Percentiles rank a stretch among this genome's conserved stretches.
phyloP scores from a whole-genome alignment of 2,113 vertebrate species.

The Penelope pileata region DNA sequence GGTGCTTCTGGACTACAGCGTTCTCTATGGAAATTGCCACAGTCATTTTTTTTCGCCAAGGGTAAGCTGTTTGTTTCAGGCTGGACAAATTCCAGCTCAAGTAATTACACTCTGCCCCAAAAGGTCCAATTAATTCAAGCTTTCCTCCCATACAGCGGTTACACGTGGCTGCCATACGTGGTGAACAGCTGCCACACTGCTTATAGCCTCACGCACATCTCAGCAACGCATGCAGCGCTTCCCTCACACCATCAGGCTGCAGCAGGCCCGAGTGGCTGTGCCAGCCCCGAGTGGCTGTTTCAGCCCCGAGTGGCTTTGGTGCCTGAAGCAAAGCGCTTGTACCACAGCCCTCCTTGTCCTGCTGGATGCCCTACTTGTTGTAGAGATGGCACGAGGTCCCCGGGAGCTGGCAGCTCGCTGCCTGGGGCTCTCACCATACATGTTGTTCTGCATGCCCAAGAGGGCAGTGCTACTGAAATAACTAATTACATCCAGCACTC shows the following conservation, averaged over 20 bases:
- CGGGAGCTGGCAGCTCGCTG: not conserved
- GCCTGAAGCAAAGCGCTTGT: not conserved
- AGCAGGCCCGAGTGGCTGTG: too few species aligned
- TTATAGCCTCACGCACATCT: not conserved
- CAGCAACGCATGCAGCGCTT: not conserved
- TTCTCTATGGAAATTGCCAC: not conserved
- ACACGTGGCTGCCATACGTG: not conserved
- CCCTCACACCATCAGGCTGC: not conserved
- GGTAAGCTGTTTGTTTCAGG: not conserved
- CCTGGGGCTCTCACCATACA: not conserved
- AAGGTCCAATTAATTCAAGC: constrained; percentile 51
- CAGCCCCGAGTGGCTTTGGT: not conserved
- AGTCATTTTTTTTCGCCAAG: not conserved
- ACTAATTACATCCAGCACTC: not conserved
- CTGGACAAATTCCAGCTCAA: constrained; percentile 5
- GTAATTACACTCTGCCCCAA: constrained; percentile 28
- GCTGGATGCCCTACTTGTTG: not conserved
- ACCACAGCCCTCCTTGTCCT: not conserved
- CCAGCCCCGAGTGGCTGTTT: not conserved
- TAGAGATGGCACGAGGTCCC: not conserved
- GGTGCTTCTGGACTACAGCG: not conserved
- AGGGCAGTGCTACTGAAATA: not conserved
- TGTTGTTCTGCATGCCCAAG: not conserved
- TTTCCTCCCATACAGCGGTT: not conserved
- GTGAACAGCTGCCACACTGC: constrained; percentile 25